Conservation (phyloP, 2,888 invertebrate genomes). For the Acronicta aceris region DNA sequence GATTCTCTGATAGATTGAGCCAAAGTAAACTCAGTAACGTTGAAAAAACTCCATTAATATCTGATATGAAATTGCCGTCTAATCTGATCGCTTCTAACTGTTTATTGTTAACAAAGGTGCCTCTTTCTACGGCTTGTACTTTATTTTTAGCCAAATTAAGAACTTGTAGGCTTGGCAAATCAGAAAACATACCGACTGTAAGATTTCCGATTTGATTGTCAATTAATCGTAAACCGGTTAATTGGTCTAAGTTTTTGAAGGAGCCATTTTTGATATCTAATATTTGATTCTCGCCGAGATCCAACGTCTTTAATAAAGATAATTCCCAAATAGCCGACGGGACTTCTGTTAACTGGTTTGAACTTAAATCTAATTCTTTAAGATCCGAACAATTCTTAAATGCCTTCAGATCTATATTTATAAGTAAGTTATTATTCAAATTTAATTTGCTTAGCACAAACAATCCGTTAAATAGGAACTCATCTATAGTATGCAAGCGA, state of each 20-base stretch:
- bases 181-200: slow-evolving; percentile 95
- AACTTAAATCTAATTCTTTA: slow-evolving; percentile 96
- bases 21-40: slow-evolving; percentile 94
- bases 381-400: slow-evolving; percentile 96
- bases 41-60: slow-evolving; percentile 96
- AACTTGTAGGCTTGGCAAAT: slow-evolving; percentile 94
- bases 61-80: slow-evolving; percentile 96
- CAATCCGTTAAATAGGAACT: slow-evolving; percentile 94
- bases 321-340: slow-evolving; percentile 95
- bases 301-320: slow-evolving; percentile 95
- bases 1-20: slow-evolving; percentile 97
- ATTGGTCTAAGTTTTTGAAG: slow-evolving; percentile 94
- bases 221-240: slow-evolving; percentile 96
- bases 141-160: slow-evolving; percentile 97
- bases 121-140: slow-evolving; percentile 94
- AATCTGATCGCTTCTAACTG: slow-evolving; percentile 95
- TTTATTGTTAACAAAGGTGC: slow-evolving; percentile 94
- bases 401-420: slow-evolving; percentile 93
- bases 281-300: slow-evolving; percentile 97
- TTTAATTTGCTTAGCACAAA: slow-evolving; percentile 95
- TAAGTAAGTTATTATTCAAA: slow-evolving; percentile 95
- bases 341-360: slow-evolving; percentile 94
- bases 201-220: slow-evolving; percentile 96
- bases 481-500: slow-evolving; percentile 94
- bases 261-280: slow-evolving; percentile 94